Evolutionary conservation across 2,113 vertebrate species (phyloP).

Genomic region (Illadopsis cleaveri): DNA sequence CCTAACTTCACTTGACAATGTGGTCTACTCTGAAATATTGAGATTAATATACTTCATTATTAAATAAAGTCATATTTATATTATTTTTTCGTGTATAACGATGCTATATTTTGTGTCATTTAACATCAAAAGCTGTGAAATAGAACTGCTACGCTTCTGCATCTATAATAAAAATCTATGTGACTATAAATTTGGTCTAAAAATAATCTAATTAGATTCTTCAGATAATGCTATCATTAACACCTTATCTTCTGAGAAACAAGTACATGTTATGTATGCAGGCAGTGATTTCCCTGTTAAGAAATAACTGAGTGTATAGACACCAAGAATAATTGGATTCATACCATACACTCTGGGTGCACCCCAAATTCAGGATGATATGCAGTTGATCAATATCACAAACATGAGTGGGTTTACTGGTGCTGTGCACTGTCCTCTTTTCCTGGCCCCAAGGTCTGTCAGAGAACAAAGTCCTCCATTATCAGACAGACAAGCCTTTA

Average conservation of each 20-base stretch:
- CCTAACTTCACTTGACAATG: neutral
- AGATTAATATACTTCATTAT: neutral
- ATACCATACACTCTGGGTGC: neutral
- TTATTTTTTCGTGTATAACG: neutral
- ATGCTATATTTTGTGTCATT: neutral
- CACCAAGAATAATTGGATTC: neutral
- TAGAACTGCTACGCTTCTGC: neutral
- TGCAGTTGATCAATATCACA: neutral
- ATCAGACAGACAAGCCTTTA: neutral
- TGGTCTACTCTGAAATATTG: neutral
- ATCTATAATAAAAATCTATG: neutral
- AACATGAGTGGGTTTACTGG: neutral
- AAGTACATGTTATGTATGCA: neutral
- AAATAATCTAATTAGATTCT: neutral
- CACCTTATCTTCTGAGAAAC: neutral
- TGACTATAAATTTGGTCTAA: neutral
- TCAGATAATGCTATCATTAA: neutral
- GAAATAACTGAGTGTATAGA: neutral
- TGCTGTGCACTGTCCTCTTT: neutral
- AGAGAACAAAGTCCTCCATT: neutral
- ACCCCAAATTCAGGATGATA: neutral
- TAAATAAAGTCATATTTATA: neutral
- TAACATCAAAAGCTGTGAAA: neutral
- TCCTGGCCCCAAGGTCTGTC: neutral
- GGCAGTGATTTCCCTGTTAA: neutral